phyloP scores from a whole-genome alignment of 2,888 invertebrate species.

The Rosalia funebris region DNA sequence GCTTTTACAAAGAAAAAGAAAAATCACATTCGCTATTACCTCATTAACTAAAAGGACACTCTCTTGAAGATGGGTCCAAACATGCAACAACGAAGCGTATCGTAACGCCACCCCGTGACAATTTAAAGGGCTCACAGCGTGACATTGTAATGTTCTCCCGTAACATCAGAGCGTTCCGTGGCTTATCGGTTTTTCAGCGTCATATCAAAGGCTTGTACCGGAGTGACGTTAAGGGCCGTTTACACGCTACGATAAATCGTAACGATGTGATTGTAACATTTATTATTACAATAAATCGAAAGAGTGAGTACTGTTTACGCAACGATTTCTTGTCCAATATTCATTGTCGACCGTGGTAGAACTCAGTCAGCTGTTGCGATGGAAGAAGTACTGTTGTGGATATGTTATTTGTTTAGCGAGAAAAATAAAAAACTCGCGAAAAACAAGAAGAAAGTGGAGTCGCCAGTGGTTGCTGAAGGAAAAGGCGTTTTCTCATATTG shows the following conservation, averaged over 20 bases:
- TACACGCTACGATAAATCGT: constrained; percentile 23
- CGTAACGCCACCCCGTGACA: no score
- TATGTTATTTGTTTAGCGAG: constrained; percentile 27
- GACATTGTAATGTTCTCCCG: no score
- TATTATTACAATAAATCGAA: no score
- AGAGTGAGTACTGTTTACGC: constrained; percentile 22
- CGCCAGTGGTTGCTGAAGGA: constrained; percentile 16
- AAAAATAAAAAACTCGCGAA: constrained; percentile 23
- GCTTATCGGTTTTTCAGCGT: no score
- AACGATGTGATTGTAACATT: constrained; percentile 23
- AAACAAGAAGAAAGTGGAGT: constrained; percentile 22
- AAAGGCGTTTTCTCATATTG: constrained; percentile 5
- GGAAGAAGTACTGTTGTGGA: constrained; percentile 28
- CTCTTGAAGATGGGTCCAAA: no score
- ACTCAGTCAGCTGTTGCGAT: constrained; percentile 6
- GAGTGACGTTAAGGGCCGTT: constrained; percentile 14
- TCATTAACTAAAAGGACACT: no score
- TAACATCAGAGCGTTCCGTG: no score
- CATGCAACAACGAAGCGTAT: no score
- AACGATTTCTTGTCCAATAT: constrained; percentile 17
- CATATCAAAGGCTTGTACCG: no score
- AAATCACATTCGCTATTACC: no score
- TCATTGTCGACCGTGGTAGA: constrained; percentile 8
- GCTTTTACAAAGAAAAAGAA: no score
- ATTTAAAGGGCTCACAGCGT: no score